Base-by-base conservation (phyloP, 2,888 invertebrate species). In the Leucania comma region DNA sequence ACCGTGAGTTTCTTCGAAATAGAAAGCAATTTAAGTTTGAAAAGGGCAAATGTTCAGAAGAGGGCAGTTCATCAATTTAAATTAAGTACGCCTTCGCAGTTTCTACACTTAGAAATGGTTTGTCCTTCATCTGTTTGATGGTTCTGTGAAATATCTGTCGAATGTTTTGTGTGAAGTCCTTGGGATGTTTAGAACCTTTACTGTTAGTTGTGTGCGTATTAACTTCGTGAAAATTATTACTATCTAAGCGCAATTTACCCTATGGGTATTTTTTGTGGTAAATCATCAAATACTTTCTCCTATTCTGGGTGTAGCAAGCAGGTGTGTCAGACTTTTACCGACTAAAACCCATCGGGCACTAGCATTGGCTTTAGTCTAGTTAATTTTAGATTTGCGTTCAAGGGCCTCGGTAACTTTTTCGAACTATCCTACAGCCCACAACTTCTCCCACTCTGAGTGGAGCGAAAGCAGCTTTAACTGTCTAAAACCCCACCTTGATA, bases 11-110 rank as follows among this genome's bases (percentile, higher is more conserved):
- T 77, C 67, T 64, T 56, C 10, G 81, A 68, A 69, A 71, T 61
- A n/a, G 38, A 71, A 71, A 72, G 14, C 56, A 62, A 69, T 77
- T 77, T 70, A 61, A 63, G 48, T 70, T 77, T 64, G 53, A 59
- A 66, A 66, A 67, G 35, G 66, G 67, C 53, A 61, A 54, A 51
- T 56, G 72, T 46, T 57, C 38, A n/a, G 38, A 68, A 65, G 42
- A 58, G 46, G 58, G 22, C 60, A 54, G 57, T 63, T 46, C 62
- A 59, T 70, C 24, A 66, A 81, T 77, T 70, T 64, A 59, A 76
- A 70, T 81, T 60, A n/a, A 3, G n/a, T 48, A 59, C 48, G 58
- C 58, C 42, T 67, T 70, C 46, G 69, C 61, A 70, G 35, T 67
- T 81, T 70, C 29, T 10, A 57, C 42, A 69, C 42, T 54, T 51